Base-by-base conservation (phyloP, 2,797 vertebrate genomes). In the Hoplostethus mediterraneus region DNA sequence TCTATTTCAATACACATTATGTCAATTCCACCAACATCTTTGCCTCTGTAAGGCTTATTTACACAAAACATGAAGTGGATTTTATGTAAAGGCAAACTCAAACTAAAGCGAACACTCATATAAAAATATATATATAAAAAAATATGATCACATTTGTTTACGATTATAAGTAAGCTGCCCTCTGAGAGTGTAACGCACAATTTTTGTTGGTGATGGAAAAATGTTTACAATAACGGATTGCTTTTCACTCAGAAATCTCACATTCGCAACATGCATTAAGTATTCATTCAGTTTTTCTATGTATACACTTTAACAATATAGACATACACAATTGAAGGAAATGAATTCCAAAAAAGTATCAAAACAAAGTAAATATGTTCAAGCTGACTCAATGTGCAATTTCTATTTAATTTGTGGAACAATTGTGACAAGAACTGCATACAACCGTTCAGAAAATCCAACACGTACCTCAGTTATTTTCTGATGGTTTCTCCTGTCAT, bases 281-380 rank as follows among this genome's bases (percentile, higher is more conserved):
- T 65, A 48, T 48, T 42, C 5, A 8, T 73, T 75, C 16, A 56
- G 12, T 65, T 13, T 44, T 44, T 3, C 11, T 13, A 3, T 42
- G 2, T 10, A 9, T 3, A 48, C 7, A 44, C n/a, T n/a, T 25
- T 2, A 36, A 51, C 36, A 54, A 30, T 28, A 42, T 10, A 42
- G 30, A 49, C 10, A 36, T 52, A 54, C 2, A 14, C 12, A 36
- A 31, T 59, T n/a, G 30, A 16, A 31, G 28, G 28, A 28, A 28
- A 28, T 36, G 21, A 49, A 47, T 63, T 63, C 60, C 13, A 44
- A 65, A 70, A 53, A 48, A 36, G 42, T 5, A 30, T 64, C 75
- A 47, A 47, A 31, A 52, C 47, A 40, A 61, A 40, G 2, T 54
- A 6, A 0, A n/a, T 62, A 56, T 51, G 4, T 11, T 60, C 38